phyloP scores from a whole-genome alignment of 2,888 invertebrate genomes.

The Sphaeridia pumilis region DNA sequence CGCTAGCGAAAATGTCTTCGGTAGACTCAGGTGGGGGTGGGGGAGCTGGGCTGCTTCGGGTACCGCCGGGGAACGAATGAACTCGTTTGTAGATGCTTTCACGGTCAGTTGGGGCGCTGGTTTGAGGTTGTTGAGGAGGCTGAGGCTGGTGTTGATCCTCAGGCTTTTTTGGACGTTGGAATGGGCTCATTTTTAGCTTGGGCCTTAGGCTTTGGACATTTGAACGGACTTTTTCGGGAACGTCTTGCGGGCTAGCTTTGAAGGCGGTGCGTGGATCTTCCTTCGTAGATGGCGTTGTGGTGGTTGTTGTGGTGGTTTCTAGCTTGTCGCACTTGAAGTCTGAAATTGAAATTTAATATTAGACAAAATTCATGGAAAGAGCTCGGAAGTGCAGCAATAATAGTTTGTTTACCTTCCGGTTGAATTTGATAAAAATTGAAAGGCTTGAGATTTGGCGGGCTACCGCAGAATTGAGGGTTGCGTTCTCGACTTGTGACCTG shows the following conservation, averaged over 20 bases:
- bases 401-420: conserved; percentile 55
- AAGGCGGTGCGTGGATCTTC: not conserved
- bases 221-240: not conserved
- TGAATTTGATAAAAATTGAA: conserved; percentile 77
- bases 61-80: too few species aligned
- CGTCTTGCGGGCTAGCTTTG: not conserved
- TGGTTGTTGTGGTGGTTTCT: conserved; percentile 35
- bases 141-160: not conserved
- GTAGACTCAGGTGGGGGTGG: conserved; percentile 12
- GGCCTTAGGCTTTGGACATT: not conserved
- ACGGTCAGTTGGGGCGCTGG: not conserved
- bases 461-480: conserved; percentile 84
- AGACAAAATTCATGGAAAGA: not conserved
- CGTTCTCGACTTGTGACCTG: conserved; percentile 86
- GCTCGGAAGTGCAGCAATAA: too few species aligned
- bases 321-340: conserved; percentile 36
- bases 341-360: conserved; percentile 10
- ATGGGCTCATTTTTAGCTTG: not conserved
- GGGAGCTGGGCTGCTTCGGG: too few species aligned
- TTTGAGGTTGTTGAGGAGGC: conserved; percentile 2
- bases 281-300: conserved; percentile 37
- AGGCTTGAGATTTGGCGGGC: conserved; percentile 64
- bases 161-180: conserved; percentile 3
- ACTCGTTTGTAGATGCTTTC: too few species aligned
- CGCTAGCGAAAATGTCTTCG: conserved; percentile 27